Conservation (phyloP, 2,888 invertebrate genomes). For the Drosophila subsilvestris region DNA sequence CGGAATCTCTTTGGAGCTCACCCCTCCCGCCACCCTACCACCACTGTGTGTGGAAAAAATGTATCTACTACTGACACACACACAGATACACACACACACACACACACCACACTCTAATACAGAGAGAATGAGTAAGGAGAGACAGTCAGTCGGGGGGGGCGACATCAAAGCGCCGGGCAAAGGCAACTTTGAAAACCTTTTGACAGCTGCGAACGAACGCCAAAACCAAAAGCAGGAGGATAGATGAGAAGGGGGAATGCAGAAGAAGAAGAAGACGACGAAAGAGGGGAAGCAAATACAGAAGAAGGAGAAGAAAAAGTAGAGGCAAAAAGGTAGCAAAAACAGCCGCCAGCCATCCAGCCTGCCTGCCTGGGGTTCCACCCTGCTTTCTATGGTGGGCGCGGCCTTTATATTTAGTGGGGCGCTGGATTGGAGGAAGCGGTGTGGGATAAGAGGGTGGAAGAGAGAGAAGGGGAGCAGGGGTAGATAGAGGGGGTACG, state of each 20-base stretch:
- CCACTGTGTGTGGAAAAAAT: conserved; percentile 63
- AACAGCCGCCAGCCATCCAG: neutral
- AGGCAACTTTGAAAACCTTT: conserved; percentile 77
- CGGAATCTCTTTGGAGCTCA: conserved; percentile 69
- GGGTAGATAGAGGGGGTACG: conserved; percentile 8
- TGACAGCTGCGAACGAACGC: conserved; percentile 67
- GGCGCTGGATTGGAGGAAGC: conserved; percentile 38
- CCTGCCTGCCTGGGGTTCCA: conserved; percentile 32
- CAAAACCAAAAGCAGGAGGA: conserved; percentile 16
- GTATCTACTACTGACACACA: conserved; percentile 72
- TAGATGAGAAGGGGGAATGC: conserved; percentile 13
- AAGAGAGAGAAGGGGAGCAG: neutral
- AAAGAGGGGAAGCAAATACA: conserved; percentile 12
- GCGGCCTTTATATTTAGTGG: conserved; percentile 56
- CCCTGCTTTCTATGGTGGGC: conserved; percentile 58
- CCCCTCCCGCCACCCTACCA: neutral
- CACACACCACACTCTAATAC: neutral
- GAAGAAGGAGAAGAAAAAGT: conserved; percentile 12
- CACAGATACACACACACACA: conserved; percentile 22
- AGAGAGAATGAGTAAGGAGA: conserved; percentile 20
- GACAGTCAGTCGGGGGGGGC: conserved; percentile 51
- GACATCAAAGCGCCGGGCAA: conserved; percentile 70
- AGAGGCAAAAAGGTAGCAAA: conserved; percentile 11
- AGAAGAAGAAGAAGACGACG: neutral
- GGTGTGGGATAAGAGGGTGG: neutral